phyloP scores from a whole-genome alignment of 2,888 invertebrate genomes.

The Mythimna albipuncta region DNA sequence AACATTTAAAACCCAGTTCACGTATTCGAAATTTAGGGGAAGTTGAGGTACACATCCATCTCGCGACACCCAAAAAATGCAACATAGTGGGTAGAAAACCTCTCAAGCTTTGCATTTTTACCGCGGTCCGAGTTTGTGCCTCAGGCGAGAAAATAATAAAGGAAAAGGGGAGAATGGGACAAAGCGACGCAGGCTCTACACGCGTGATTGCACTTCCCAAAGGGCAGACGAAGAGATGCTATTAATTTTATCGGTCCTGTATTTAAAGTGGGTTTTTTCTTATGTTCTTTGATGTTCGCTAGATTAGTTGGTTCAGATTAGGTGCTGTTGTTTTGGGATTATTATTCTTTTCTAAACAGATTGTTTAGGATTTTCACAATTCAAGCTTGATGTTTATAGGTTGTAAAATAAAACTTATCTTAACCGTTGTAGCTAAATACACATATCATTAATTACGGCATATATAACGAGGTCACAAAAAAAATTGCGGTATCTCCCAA shows the following conservation, averaged over 20 bases:
- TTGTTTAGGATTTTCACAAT: neutral
- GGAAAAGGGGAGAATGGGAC: constrained; percentile 74
- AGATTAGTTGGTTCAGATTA: constrained; percentile 22
- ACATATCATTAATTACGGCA: too few relatives aligned
- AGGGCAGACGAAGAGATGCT: constrained; percentile 64
- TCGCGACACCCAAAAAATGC: constrained; percentile 54
- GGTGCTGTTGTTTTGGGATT: neutral
- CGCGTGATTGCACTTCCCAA: constrained; percentile 80
- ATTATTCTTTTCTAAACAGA: neutral
- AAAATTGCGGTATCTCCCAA: too few relatives aligned
- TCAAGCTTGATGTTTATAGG: too few relatives aligned
- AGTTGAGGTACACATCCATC: constrained; percentile 53
- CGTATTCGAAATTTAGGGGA: constrained; percentile 56
- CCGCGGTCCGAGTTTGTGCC: constrained; percentile 65
- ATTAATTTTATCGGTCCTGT: constrained; percentile 60
- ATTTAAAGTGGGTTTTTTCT: constrained; percentile 52
- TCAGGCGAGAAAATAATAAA: constrained; percentile 81
- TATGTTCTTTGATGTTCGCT: constrained; percentile 34
- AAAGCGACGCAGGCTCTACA: constrained; percentile 70
- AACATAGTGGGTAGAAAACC: constrained; percentile 61
- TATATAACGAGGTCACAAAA: too few relatives aligned
- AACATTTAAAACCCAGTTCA: constrained; percentile 51
- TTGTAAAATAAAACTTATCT: too few relatives aligned
- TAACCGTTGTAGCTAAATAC: too few relatives aligned
- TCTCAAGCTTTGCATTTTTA: constrained; percentile 77